These are phyloP conservation scores for Platycheirus albimanus DNA, from an alignment of 2,888 invertebrate genomes.

Conservation along the genomic window DNA sequence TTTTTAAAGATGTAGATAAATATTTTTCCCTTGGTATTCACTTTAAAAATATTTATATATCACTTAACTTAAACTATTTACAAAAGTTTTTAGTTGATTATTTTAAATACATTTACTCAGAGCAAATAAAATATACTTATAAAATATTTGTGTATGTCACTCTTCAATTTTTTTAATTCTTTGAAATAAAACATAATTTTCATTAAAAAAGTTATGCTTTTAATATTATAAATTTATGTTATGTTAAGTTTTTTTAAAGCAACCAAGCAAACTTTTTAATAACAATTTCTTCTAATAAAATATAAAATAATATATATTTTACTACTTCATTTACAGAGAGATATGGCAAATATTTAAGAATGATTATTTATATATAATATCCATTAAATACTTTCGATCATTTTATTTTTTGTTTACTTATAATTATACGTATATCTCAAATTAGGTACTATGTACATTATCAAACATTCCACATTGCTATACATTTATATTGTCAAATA, in stretches of 20 bases:
- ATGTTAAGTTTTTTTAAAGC: constrained; percentile 2
- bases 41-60: constrained; percentile 3
- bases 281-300: constrained; percentile 56
- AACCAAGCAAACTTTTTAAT: constrained; percentile 14
- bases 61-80: constrained; percentile 34
- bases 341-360: constrained; percentile 53
- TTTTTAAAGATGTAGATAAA: constrained; percentile 24
- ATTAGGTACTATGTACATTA: constrained; percentile 62
- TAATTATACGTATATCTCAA: constrained; percentile 40
- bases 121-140: not conserved
- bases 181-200: too few species aligned
- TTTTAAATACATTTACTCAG: constrained; percentile 24
- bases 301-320: constrained; percentile 52
- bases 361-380: constrained; percentile 29
- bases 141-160: constrained; percentile 2
- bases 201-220: too few species aligned
- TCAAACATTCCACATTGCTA: constrained; percentile 40
- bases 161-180: not conserved
- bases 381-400: constrained; percentile 43
- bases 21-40: constrained; percentile 36
- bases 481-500: constrained; percentile 64
- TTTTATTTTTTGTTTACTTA: constrained; percentile 19
- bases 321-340: constrained; percentile 53
- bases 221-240: too few species aligned
- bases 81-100: constrained; percentile 7